phyloP scores from a whole-genome alignment of 2,113 vertebrate genomes.

The Labeo catla region DNA sequence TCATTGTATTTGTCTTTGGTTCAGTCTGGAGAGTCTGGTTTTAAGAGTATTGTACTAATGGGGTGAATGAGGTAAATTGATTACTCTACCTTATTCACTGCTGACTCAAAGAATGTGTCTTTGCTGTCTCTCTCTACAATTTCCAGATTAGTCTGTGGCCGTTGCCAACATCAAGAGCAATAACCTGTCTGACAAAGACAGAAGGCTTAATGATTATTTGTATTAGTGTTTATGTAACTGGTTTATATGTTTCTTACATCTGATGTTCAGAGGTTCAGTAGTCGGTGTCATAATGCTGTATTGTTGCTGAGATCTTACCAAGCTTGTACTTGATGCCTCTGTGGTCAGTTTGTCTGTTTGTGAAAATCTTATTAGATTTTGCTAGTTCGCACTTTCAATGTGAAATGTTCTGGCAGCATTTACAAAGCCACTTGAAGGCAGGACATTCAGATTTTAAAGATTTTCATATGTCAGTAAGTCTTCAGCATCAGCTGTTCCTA shows the following conservation, averaged over 20 bases:
- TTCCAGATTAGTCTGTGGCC: slow-evolving; percentile 20
- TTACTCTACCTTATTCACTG: slow-evolving; percentile 64
- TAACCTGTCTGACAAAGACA: neutral
- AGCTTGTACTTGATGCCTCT: neutral
- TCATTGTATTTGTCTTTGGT: neutral
- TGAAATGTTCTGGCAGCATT: neutral
- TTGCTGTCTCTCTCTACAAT: slow-evolving; percentile 43
- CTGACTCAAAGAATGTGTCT: slow-evolving; percentile 61
- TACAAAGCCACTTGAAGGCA: neutral
- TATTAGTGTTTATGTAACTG: neutral
- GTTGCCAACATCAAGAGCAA: slow-evolving; percentile 16
- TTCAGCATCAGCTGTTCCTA: neutral
- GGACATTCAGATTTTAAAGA: neutral
- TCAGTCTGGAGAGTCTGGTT: neutral
- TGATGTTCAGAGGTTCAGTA: neutral
- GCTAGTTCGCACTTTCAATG: neutral
- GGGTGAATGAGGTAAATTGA: slow-evolving; percentile 60
- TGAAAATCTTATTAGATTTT: neutral
- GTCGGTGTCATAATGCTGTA: neutral
- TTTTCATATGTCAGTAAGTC: neutral
- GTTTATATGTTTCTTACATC: neutral
- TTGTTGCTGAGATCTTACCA: neutral
- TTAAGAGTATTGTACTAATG: slow-evolving; percentile 59
- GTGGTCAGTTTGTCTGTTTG: neutral
- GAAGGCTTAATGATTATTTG: neutral